Evolutionary conservation across 2,797 vertebrate genomes (phyloP).

Genomic region (Rhinella marina): DNA sequence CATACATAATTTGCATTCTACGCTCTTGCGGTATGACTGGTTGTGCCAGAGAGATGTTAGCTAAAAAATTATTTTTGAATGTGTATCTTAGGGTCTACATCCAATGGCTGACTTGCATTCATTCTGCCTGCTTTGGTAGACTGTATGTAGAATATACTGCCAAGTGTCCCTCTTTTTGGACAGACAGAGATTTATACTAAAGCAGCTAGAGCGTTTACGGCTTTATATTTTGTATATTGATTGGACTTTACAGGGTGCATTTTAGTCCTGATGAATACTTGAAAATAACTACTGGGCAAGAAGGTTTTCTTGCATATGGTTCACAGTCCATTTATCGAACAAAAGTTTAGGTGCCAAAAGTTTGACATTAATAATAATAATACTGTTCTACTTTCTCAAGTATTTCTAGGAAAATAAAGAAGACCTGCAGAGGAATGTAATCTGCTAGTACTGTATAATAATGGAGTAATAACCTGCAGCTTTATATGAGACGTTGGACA

Average conservation of each 20-base stretch:
- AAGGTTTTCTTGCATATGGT: neutral
- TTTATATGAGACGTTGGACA: neutral
- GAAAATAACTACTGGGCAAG: conserved; percentile 27
- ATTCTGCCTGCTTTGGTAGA: conserved; percentile 15
- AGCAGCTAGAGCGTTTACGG: conserved; percentile 17
- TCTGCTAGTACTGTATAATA: neutral
- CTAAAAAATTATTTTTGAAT: neutral
- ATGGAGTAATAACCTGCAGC: neutral
- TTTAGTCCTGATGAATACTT: conserved; percentile 43
- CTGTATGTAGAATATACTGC: conserved; percentile 38
- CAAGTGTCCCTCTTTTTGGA: conserved; percentile 21
- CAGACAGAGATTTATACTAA: conserved; percentile 15
- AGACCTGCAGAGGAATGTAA: conserved; percentile 26
- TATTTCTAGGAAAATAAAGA: neutral
- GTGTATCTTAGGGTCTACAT: neutral
- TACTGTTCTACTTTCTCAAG: neutral
- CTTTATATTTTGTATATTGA: conserved; percentile 27
- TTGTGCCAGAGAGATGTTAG: neutral
- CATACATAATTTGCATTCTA: conserved; percentile 20
- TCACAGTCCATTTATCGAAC: neutral
- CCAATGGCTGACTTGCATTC: neutral
- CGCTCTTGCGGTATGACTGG: conserved; percentile 26
- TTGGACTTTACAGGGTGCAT: conserved; percentile 43
- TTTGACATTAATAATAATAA: neutral
- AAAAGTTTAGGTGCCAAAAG: conserved; percentile 50